Evolutionary conservation across 1,140 invertebrate species (phyloP).

Genomic region (Drosophila seguyi): DNA sequence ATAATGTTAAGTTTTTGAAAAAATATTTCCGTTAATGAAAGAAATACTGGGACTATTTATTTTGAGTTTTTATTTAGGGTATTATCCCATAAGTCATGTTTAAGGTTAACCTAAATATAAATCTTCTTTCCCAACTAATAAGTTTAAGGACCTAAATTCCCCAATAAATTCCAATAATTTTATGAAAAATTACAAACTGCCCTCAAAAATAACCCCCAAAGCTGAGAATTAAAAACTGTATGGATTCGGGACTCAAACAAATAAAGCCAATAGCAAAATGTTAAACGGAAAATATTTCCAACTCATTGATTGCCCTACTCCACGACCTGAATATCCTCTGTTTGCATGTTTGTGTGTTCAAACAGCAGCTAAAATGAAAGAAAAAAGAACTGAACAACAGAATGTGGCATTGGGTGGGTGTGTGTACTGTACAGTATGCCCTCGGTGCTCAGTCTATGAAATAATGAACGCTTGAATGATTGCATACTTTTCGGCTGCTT

Average conservation of each 20-base stretch:
- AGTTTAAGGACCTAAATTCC: not conserved
- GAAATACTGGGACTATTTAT: not conserved
- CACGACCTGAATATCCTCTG: constrained; percentile 29
- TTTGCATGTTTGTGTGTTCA: constrained; percentile 65
- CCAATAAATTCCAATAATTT: not conserved
- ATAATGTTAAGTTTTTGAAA: not conserved
- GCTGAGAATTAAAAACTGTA: not conserved
- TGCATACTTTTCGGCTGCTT: constrained; percentile 62
- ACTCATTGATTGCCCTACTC: constrained; percentile 81
- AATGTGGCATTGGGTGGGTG: constrained; percentile 32
- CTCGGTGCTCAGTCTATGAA: constrained; percentile 73
- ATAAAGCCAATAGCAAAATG: constrained; percentile 63
- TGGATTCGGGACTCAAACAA: constrained; percentile 13
- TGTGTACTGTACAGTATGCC: constrained; percentile 47
- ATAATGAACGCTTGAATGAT: constrained; percentile 84
- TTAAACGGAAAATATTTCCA: constrained; percentile 76
- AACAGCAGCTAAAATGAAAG: not conserved
- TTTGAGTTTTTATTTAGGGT: no score
- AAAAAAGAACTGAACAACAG: constrained; percentile 36
- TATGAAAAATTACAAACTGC: not conserved
- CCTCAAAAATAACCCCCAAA: not conserved
- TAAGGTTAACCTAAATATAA: no score
- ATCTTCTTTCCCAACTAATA: not conserved
- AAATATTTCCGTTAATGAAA: not conserved
- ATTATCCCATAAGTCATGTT: no score